Conservation (phyloP, 2,888 invertebrate species). For the Dione juno region DNA sequence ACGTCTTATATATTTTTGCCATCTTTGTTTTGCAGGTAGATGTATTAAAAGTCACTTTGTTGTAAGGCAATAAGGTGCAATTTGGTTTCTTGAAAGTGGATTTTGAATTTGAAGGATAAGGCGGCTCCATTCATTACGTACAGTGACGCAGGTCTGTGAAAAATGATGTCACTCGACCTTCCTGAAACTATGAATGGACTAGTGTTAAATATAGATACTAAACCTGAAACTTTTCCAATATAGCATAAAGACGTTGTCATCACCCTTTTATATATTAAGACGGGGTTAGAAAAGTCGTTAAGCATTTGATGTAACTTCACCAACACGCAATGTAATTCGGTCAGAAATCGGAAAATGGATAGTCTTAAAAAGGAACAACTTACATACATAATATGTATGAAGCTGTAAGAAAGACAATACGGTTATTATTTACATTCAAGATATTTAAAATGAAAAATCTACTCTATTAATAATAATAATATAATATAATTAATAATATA, state of each 20-base stretch:
- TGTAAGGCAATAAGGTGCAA: conserved; percentile 20
- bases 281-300: not conserved
- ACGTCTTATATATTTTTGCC: conserved; percentile 37
- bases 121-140: conserved; percentile 48
- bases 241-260: conserved; percentile 1
- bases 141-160: conserved; percentile 48
- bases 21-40: conserved; percentile 17
- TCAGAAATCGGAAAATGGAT: no score
- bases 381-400: no score
- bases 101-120: conserved; percentile 33
- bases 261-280: not conserved
- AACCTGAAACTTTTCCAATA: conserved; percentile 19
- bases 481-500: no score
- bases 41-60: conserved; percentile 28
- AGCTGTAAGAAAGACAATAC: no score
- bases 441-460: no score
- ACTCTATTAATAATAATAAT: no score
- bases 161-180: conserved; percentile 48
- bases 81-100: conserved; percentile 13
- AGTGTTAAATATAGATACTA: conserved; percentile 29
- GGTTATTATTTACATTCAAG: no score
- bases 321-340: no score
- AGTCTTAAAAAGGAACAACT: no score
- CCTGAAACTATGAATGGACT: conserved; percentile 42
- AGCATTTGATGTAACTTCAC: not conserved